Conservation (phyloP, 2,113 vertebrate genomes). For the Rhinoderma darwinii region DNA sequence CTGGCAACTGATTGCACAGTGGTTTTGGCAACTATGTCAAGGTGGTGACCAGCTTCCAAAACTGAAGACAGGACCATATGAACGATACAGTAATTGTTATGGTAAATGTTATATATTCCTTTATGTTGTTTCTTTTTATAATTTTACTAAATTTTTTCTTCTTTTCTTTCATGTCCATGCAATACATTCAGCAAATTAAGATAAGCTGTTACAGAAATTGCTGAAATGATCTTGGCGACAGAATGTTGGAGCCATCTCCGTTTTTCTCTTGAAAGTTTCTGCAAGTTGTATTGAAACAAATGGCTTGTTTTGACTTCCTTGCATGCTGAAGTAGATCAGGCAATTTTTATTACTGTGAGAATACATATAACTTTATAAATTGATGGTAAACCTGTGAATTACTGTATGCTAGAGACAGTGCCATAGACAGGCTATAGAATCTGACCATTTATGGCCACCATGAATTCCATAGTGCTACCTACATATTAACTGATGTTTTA, state of each 20-base stretch:
- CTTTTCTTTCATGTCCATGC: background rate
- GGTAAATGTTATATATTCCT: constrained; percentile 49
- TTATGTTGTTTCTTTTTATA: constrained; percentile 1
- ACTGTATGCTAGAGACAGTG: background rate
- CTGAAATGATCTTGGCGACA: constrained; percentile 5
- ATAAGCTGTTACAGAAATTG: background rate
- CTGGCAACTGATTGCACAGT: constrained; percentile 67
- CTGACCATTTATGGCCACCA: no score
- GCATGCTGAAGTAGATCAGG: background rate
- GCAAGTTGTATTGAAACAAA: background rate
- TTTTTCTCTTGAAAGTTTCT: background rate
- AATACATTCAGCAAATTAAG: background rate
- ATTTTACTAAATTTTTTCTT: background rate
- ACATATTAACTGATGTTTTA: background rate
- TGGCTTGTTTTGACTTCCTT: background rate
- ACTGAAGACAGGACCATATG: constrained; percentile 61
- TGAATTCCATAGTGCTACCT: background rate
- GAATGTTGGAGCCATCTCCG: constrained; percentile 11
- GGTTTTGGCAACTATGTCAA: constrained; percentile 65
- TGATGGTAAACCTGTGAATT: background rate
- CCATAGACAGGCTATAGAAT: background rate
- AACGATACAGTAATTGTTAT: constrained; percentile 58
- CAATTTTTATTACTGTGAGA: background rate
- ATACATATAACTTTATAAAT: background rate
- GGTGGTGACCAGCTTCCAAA: constrained; percentile 64